Evolutionary conservation across 2,797 vertebrate species (phyloP).

Genomic region (Ceryle rudis): DNA sequence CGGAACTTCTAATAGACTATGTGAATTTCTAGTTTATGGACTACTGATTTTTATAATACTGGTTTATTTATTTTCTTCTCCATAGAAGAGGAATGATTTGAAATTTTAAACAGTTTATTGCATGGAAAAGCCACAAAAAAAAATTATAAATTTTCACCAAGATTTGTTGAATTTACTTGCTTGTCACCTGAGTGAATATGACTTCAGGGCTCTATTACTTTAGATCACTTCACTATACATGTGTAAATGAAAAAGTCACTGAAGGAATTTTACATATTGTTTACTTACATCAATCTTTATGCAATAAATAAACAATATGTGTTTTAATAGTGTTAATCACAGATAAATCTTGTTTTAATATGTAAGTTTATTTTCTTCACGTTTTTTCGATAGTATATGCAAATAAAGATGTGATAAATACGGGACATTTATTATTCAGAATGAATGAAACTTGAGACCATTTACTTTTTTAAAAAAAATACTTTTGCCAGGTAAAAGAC

Average conservation of each 20-base stretch:
- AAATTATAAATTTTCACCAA: background rate
- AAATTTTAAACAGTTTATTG: background rate
- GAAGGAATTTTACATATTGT: background rate
- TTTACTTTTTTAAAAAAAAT: background rate
- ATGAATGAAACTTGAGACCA: background rate
- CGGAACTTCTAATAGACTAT: background rate
- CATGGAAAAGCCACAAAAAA: background rate
- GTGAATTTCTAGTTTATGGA: background rate
- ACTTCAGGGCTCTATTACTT: background rate
- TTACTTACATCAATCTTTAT: background rate
- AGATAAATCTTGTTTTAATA: background rate
- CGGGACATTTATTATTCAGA: background rate
- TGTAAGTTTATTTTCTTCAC: background rate
- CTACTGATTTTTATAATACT: background rate
- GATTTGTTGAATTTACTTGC: background rate
- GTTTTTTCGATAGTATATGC: background rate
- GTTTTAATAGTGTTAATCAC: background rate
- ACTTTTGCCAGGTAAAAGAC: background rate
- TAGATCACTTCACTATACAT: background rate
- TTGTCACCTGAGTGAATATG: background rate
- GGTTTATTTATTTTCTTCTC: background rate
- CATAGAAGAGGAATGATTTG: background rate
- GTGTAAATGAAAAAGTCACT: background rate
- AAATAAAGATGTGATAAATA: background rate
- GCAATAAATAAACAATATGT: background rate